These are phyloP conservation scores for Tychaedon coryphoeus DNA, from an alignment of 2,113 vertebrate species.

Conservation along the genomic window DNA sequence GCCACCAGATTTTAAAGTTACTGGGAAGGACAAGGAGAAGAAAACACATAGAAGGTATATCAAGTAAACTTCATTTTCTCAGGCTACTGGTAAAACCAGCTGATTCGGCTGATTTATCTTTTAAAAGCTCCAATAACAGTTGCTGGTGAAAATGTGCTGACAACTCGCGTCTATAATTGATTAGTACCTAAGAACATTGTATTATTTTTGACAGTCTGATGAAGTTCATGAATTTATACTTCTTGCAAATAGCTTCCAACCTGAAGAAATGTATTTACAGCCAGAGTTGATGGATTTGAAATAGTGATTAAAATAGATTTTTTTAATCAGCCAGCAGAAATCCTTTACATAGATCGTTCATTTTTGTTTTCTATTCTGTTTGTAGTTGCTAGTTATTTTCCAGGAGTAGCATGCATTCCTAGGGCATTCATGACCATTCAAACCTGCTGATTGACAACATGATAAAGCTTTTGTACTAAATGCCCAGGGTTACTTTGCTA, in stretches of 20 bases:
- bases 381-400: background rate
- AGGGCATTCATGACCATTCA: background rate
- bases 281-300: slow-evolving; percentile 7
- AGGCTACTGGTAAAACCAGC: background rate
- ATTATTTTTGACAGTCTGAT: background rate
- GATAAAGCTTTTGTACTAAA: background rate
- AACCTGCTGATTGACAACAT: background rate
- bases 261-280: background rate
- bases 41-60: background rate
- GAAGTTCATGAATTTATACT: background rate
- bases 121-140: background rate
- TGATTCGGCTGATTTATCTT: background rate
- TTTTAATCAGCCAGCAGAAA: background rate
- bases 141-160: slow-evolving; percentile 25
- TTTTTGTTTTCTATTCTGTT: background rate
- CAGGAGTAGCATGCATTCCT: background rate
- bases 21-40: background rate
- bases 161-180: background rate
- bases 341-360: background rate
- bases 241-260: background rate
- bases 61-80: background rate
- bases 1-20: background rate
- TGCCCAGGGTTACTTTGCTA: background rate
- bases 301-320: background rate
- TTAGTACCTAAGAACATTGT: background rate